A percentile compares a stretch with the other conserved stretches of the same genome.
Evolutionary conservation across 2,113 vertebrate genomes (phyloP).

Genomic region (Tetrax tetrax): DNA sequence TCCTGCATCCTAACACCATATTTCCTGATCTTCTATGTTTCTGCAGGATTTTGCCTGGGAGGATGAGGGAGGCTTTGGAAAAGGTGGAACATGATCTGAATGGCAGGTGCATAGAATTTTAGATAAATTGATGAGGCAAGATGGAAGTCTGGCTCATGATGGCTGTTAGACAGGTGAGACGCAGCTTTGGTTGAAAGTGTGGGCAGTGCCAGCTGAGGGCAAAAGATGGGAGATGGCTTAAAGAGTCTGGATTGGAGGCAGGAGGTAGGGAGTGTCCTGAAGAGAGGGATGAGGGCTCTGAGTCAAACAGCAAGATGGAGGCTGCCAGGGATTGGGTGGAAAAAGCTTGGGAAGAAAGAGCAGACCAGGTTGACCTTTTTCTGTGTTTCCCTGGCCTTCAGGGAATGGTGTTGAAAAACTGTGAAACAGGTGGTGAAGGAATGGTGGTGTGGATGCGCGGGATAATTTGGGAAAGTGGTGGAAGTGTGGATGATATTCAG

Average conservation of each 20-base stretch:
- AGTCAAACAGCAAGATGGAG: background rate
- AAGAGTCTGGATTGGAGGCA: background rate
- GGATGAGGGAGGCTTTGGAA: background rate
- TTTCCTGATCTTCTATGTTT: background rate
- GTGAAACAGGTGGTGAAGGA: background rate
- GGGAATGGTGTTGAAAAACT: background rate
- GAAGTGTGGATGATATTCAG: background rate
- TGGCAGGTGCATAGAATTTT: background rate
- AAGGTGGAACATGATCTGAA: background rate
- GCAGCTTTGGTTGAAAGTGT: background rate
- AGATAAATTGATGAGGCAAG: background rate
- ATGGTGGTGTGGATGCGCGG: background rate
- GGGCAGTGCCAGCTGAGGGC: background rate
- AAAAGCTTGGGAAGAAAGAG: background rate
- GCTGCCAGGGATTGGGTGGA: background rate
- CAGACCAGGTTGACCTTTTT: background rate
- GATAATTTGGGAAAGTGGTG: background rate
- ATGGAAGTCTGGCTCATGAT: background rate
- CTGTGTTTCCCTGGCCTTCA: background rate
- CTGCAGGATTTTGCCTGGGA: background rate
- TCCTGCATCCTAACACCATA: rapidly evolving
- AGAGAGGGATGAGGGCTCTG: background rate
- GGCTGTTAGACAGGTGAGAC: background rate
- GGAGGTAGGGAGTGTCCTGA: background rate
- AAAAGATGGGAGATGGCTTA: background rate